Conservation (phyloP, 2,888 invertebrate species). For the Encarsia formosa region DNA sequence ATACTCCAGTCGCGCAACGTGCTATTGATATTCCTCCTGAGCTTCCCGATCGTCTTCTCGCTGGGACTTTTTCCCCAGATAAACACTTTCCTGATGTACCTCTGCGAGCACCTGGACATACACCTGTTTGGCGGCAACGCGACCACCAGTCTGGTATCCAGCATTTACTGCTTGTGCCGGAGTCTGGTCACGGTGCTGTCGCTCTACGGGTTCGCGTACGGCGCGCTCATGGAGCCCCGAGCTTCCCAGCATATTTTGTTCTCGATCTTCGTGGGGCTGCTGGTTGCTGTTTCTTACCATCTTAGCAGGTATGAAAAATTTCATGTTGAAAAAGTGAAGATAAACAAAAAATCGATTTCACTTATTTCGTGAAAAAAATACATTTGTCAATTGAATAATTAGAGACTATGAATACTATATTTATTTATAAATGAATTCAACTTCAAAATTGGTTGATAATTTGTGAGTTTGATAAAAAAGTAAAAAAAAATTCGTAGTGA, state of each 20-base stretch:
- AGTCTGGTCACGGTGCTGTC: conserved; percentile 76
- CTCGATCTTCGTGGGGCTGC: conserved; percentile 87
- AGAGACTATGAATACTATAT: too few relatives aligned
- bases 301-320: conserved; percentile 64
- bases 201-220: conserved; percentile 83
- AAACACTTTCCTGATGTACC: conserved; percentile 93
- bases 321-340: too few relatives aligned
- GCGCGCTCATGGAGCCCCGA: conserved; percentile 77
- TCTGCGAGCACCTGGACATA: conserved; percentile 93
- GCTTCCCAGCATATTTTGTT: conserved; percentile 88
- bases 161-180: conserved; percentile 76
- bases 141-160: conserved; percentile 76
- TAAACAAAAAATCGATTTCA: too few relatives aligned
- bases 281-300: conserved; percentile 87
- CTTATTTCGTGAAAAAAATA: too few relatives aligned
- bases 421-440: too few relatives aligned
- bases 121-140: conserved; percentile 87
- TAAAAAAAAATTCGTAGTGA: too few relatives aligned
- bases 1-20: conserved; percentile 68
- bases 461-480: too few relatives aligned
- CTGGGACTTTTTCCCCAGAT: conserved; percentile 95
- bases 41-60: conserved; percentile 91
- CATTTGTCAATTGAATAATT: too few relatives aligned
- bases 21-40: conserved; percentile 74
- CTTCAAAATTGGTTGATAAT: too few relatives aligned